A percentile compares a stretch with the other conserved stretches of the same genome.
phyloP scores from a whole-genome alignment of 1,140 invertebrate species.

The Andricus grossulariae region DNA sequence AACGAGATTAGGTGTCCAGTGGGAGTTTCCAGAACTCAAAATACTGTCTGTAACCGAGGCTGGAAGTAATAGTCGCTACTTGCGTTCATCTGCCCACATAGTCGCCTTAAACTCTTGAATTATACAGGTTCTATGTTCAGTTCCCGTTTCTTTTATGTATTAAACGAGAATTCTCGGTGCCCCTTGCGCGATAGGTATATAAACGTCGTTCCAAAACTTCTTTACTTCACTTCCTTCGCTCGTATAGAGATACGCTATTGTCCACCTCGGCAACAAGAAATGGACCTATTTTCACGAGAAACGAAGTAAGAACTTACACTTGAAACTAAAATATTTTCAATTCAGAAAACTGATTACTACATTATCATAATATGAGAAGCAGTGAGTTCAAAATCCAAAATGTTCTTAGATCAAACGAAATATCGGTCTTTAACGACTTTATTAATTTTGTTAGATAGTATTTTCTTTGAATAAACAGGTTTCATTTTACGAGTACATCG shows the following conservation, averaged over 20 bases:
- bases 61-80: conserved; percentile 8
- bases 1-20: background rate
- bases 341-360: no score
- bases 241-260: conserved; percentile 9
- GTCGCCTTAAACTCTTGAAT: conserved; percentile 55
- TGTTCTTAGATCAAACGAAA: no score
- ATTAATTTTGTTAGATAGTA: no score
- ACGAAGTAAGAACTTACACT: background rate
- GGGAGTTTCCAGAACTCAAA: conserved; percentile 33
- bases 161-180: conserved; percentile 19
- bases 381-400: no score
- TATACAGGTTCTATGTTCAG: conserved; percentile 45
- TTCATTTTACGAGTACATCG: no score
- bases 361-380: no score
- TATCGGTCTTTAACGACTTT: no score
- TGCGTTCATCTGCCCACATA: conserved; percentile 15
- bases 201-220: conserved; percentile 1
- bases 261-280: background rate
- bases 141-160: conserved; percentile 25
- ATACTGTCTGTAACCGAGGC: conserved; percentile 25
- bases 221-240: conserved; percentile 14
- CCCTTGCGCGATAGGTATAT: conserved; percentile 10
- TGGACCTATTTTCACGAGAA: conserved; percentile 6
- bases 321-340: background rate
- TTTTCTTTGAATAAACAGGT: no score